phyloP scores from a whole-genome alignment of 2,888 invertebrate species.

The Calameuta filiformis region DNA sequence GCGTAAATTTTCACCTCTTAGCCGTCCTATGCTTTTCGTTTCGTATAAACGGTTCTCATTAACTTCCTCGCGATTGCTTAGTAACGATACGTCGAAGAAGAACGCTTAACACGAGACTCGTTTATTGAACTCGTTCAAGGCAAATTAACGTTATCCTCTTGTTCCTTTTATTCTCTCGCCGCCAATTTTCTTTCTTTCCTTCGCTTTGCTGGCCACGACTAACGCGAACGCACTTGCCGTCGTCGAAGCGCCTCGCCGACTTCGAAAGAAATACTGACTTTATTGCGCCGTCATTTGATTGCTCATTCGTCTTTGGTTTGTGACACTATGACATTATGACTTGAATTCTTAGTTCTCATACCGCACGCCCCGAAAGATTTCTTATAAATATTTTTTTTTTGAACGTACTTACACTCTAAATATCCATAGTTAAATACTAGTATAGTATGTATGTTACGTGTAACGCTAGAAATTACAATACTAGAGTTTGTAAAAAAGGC shows the following conservation, averaged over 20 bases:
- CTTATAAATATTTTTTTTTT: conserved; percentile 17
- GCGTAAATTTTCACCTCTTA: background rate
- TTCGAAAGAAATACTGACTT: conserved; percentile 34
- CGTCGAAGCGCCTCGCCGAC: background rate
- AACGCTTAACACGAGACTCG: background rate
- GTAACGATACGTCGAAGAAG: background rate
- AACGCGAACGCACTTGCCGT: background rate
- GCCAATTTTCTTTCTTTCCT: background rate
- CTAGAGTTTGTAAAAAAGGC: conserved; percentile 42
- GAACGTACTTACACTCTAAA: conserved; percentile 3
- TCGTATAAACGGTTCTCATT: background rate
- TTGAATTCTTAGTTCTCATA: background rate
- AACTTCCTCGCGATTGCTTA: background rate
- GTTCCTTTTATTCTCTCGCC: background rate
- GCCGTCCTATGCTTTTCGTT: background rate
- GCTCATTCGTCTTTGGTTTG: conserved; percentile 25
- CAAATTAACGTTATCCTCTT: background rate
- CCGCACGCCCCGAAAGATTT: background rate
- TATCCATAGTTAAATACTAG: conserved; percentile 9
- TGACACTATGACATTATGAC: background rate
- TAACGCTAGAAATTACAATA: conserved; percentile 30
- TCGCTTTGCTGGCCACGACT: background rate
- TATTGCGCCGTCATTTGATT: conserved; percentile 39
- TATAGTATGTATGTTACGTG: conserved; percentile 17
- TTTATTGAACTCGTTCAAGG: background rate